Percentiles rank a stretch among this genome's conserved stretches.
Conservation (phyloP, 2,888 invertebrate genomes). For the Nyleta sp. region DNA sequence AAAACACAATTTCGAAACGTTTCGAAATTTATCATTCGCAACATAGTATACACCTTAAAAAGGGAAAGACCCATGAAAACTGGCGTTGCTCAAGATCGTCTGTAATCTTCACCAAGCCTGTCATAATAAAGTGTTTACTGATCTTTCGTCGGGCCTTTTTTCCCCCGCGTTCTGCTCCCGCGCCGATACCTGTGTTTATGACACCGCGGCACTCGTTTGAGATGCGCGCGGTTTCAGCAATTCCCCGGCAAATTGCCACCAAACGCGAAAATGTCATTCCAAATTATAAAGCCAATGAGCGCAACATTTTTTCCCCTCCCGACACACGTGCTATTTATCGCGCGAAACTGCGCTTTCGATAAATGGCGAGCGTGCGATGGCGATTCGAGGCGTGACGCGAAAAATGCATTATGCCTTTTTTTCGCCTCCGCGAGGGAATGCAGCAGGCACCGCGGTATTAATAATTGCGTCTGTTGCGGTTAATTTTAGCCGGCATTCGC, state of each 20-base stretch:
- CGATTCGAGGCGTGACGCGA: slow-evolving; percentile 55
- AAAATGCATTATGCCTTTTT: no score
- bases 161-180: slow-evolving; percentile 21
- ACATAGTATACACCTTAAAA: slow-evolving; percentile 20
- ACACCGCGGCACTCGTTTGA: slow-evolving; percentile 24
- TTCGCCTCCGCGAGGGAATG: no score
- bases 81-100: slow-evolving; percentile 34
- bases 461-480: slow-evolving; percentile 57
- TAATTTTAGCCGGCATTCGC: slow-evolving; percentile 49
- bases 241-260: slow-evolving; percentile 38
- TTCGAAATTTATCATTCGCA: slow-evolving; percentile 40
- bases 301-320: no score
- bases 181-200: slow-evolving; percentile 36
- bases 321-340: slow-evolving; percentile 33
- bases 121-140: slow-evolving; percentile 62
- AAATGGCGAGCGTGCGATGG: slow-evolving; percentile 17
- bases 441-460: slow-evolving; percentile 47
- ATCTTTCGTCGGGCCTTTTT: slow-evolving; percentile 44
- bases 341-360: slow-evolving; percentile 23
- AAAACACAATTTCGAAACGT: slow-evolving; percentile 40
- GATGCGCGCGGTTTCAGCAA: slow-evolving; percentile 36
- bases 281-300: slow-evolving; percentile 44
- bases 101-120: slow-evolving; percentile 46
- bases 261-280: slow-evolving; percentile 58
- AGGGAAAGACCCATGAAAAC: slow-evolving; percentile 27